These are phyloP conservation scores for Pristionchus arcanus DNA, from an alignment of 2,888 invertebrate species.

Conservation along the genomic window DNA sequence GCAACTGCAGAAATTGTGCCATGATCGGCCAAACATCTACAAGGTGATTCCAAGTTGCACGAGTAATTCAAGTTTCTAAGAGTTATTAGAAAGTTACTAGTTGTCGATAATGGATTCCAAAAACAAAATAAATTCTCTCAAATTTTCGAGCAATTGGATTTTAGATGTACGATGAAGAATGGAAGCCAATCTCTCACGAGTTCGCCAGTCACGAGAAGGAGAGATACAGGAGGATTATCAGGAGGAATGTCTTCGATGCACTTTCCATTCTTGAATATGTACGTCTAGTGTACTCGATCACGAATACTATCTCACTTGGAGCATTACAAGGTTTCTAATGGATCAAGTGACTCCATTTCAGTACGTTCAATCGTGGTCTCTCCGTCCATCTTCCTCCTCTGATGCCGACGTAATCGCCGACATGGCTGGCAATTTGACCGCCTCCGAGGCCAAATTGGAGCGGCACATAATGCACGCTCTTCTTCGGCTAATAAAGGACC, in stretches of 20 bases:
- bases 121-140: neutral
- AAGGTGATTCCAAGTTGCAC: slow-evolving; percentile 59
- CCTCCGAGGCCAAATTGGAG: slow-evolving; percentile 15
- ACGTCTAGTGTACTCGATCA: neutral
- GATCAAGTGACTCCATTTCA: neutral
- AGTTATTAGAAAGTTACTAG: neutral
- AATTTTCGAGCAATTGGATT: neutral
- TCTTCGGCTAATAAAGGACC: slow-evolving; percentile 33
- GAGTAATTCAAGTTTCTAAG: too few relatives aligned
- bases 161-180: slow-evolving; percentile 64
- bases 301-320: neutral
- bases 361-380: slow-evolving; percentile 55
- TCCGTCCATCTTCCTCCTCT: slow-evolving; percentile 51
- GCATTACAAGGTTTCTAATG: too few relatives aligned
- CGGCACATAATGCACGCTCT: slow-evolving; percentile 14
- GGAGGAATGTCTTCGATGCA: slow-evolving; percentile 64
- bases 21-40: slow-evolving; percentile 69
- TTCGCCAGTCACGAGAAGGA: slow-evolving; percentile 58
- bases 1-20: slow-evolving; percentile 72
- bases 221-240: slow-evolving; percentile 61
- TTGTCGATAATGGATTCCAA: neutral
- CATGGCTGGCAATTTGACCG: slow-evolving; percentile 43
- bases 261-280: slow-evolving; percentile 66
- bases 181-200: slow-evolving; percentile 58
- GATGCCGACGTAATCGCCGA: slow-evolving; percentile 26